Evolutionary conservation across 2,888 invertebrate genomes (phyloP).

Genomic region (Leptinotarsa juncta): DNA sequence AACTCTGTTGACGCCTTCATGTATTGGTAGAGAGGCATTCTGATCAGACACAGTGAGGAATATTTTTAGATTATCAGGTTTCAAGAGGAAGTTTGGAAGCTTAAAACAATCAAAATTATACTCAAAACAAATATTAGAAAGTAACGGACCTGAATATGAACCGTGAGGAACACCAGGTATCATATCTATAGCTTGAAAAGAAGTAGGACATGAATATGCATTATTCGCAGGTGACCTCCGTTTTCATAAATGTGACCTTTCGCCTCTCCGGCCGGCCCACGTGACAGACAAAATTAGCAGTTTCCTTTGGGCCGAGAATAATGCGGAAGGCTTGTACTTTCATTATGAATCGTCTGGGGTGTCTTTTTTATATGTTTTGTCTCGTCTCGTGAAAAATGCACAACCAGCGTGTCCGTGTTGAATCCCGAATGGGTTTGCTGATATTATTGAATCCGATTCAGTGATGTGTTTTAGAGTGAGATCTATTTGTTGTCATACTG

Average conservation of each 20-base stretch:
- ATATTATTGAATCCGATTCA: neutral
- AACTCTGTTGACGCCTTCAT: no score
- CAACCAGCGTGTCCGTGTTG: neutral
- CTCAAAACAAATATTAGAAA: no score
- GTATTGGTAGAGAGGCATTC: no score
- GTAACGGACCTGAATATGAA: no score
- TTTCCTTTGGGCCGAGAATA: conserved; percentile 44
- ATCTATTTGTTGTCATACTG: no score
- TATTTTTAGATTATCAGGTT: no score
- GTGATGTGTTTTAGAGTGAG: neutral
- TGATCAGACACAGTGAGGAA: no score
- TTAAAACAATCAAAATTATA: no score
- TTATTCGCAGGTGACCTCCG: neutral
- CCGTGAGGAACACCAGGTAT: no score
- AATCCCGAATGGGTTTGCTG: neutral
- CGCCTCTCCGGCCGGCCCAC: neutral
- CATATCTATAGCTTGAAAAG: no score
- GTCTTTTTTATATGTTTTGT: neutral
- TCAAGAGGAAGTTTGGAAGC: no score
- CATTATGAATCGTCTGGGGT: conserved; percentile 44
- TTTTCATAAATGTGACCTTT: conserved; percentile 9
- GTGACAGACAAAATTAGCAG: conserved; percentile 37
- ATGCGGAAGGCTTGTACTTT: conserved; percentile 49
- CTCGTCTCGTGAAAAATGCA: neutral
- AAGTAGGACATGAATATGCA: no score